Conservation (phyloP, 2,888 invertebrate species). For the Chelonus formosanus region DNA sequence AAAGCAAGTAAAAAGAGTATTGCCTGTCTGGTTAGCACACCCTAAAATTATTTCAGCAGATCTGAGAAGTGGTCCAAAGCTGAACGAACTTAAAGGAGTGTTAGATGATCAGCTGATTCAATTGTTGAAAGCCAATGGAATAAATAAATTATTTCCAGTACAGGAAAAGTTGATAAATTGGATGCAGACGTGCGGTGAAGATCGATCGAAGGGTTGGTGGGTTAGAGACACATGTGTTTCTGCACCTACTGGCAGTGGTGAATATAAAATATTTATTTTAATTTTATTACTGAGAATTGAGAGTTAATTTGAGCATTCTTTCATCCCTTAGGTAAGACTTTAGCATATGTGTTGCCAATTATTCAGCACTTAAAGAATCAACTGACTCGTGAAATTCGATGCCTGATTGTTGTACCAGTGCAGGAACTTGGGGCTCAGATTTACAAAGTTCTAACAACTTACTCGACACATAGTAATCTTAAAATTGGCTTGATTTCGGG, state of each 20-base stretch:
- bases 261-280: slow-evolving; percentile 10
- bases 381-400: slow-evolving; percentile 76
- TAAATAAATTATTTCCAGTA: slow-evolving; percentile 84
- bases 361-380: slow-evolving; percentile 73
- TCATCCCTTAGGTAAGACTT: slow-evolving; percentile 73
- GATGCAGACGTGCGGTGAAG: slow-evolving; percentile 72
- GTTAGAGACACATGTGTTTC: slow-evolving; percentile 94
- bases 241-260: slow-evolving; percentile 95
- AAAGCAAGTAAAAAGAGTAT: slow-evolving; percentile 73
- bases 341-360: slow-evolving; percentile 92
- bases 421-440: slow-evolving; percentile 92
- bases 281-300: not conserved
- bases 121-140: slow-evolving; percentile 75
- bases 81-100: slow-evolving; percentile 67
- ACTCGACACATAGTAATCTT: slow-evolving; percentile 74
- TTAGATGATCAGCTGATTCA: slow-evolving; percentile 73
- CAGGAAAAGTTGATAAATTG: slow-evolving; percentile 82
- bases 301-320: no score
- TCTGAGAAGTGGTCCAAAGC: slow-evolving; percentile 66
- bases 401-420: slow-evolving; percentile 91
- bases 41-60: slow-evolving; percentile 82
- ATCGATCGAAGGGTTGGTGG: slow-evolving; percentile 71
- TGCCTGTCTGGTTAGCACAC: slow-evolving; percentile 88
- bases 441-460: slow-evolving; percentile 80
- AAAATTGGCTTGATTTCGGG: slow-evolving; percentile 78